Evolutionary conservation across 2,888 invertebrate genomes (phyloP).

Genomic region (Lottia scabra): DNA sequence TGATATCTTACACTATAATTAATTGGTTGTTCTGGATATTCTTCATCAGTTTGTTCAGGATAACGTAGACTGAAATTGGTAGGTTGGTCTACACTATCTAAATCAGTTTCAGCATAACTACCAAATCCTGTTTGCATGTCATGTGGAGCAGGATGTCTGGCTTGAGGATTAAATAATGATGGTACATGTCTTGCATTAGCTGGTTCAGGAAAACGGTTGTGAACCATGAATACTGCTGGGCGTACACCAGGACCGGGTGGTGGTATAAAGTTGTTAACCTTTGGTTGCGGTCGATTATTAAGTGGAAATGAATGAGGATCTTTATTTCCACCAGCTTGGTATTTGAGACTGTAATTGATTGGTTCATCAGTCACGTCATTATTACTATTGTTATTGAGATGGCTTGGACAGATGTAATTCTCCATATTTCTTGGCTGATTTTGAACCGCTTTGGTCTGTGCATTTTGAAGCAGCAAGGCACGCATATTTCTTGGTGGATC

Average conservation of each 20-base stretch:
- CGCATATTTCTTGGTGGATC: conserved; percentile 12
- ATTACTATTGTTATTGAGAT: background rate
- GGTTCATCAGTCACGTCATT: conserved; percentile 50
- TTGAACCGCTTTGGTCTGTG: conserved; percentile 19
- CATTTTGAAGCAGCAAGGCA: background rate
- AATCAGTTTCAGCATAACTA: conserved; percentile 82
- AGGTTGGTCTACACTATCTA: conserved; percentile 77
- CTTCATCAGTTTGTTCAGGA: conserved; percentile 81
- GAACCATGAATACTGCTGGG: conserved; percentile 26
- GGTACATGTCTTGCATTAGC: conserved; percentile 12
- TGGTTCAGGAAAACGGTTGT: conserved; percentile 29
- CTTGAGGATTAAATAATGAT: conserved; percentile 6
- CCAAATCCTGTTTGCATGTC: too few relatives aligned
- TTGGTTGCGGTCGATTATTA: conserved; percentile 14
- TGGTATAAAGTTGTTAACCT: conserved; percentile 17
- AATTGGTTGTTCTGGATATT: conserved; percentile 48
- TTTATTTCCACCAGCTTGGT: conserved; percentile 29
- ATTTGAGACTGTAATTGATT: conserved; percentile 58
- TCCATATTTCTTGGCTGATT: conserved; percentile 15
- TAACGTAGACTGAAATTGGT: conserved; percentile 92
- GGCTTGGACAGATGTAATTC: background rate
- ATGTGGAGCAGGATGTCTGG: conserved; percentile 8
- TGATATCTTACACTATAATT: conserved; percentile 54
- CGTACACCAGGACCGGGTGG: conserved; percentile 20
- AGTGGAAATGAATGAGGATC: conserved; percentile 14